phyloP scores from a whole-genome alignment of 92 coral and sea anemone species.

The Desmophyllum pertusum region DNA sequence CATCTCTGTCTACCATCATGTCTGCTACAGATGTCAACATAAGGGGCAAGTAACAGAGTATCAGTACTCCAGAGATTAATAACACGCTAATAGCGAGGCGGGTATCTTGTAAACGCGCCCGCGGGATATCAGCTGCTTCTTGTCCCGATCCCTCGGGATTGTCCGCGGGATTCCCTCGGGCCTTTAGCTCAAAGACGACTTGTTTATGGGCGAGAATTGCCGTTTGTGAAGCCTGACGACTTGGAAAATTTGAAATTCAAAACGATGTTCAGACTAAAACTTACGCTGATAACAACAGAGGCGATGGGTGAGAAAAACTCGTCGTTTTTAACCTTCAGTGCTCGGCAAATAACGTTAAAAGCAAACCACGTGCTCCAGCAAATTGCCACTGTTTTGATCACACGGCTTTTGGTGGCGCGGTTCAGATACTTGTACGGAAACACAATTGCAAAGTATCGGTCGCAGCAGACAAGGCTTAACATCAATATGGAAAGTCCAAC shows the following conservation, averaged over 20 bases:
- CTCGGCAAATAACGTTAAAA: conserved; percentile 45
- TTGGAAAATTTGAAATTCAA: conserved; percentile 37
- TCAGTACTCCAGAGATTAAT: conserved; percentile 37
- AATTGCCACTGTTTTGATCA: conserved; percentile 6
- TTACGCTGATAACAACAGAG: conserved; percentile 21
- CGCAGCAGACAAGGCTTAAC: conserved; percentile 33
- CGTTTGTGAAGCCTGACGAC: conserved; percentile 41
- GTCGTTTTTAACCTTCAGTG: conserved; percentile 52
- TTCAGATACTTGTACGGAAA: conserved; percentile 38
- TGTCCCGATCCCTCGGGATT: not conserved
- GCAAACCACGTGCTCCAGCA: conserved; percentile 33
- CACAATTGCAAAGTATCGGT: conserved; percentile 44
- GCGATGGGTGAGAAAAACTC: conserved; percentile 50
- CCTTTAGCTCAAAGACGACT: not conserved
- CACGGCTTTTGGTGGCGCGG: conserved; percentile 15
- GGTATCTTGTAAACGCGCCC: conserved; percentile 17
- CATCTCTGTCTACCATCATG: conserved; percentile 37
- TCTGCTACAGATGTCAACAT: conserved; percentile 45
- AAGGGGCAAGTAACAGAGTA: conserved; percentile 43
- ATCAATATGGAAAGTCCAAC: conserved; percentile 45
- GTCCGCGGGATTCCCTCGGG: not conserved
- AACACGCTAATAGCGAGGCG: conserved; percentile 25
- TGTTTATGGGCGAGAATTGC: conserved; percentile 17
- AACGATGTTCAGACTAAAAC: conserved; percentile 34
- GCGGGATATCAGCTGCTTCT: not conserved